phyloP scores from a whole-genome alignment of 23 tunicate species.

The Styela plicata region DNA sequence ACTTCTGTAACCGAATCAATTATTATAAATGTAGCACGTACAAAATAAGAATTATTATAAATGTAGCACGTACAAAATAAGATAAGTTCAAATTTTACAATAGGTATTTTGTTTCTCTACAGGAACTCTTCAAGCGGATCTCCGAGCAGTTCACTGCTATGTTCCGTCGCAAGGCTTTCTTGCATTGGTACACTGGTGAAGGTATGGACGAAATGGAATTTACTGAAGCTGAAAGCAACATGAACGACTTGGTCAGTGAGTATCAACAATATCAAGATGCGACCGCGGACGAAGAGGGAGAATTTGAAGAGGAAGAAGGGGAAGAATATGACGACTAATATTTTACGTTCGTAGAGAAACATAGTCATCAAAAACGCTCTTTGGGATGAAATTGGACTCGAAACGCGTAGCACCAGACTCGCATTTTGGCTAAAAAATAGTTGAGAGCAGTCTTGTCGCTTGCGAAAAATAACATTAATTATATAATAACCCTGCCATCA shows the following conservation, averaged over 20 bases:
- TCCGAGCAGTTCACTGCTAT: constrained; percentile 91
- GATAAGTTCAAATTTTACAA: background rate
- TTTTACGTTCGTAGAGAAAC: too few relatives aligned
- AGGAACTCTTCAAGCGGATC: constrained; percentile 88
- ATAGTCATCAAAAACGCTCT: too few relatives aligned
- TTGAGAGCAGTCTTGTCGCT: too few relatives aligned
- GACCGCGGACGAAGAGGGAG: constrained; percentile 83
- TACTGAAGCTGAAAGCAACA: constrained; percentile 94
- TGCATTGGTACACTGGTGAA: constrained; percentile 99
- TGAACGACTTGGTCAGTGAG: constrained; percentile 85
- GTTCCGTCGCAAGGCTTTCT: constrained; percentile 97
- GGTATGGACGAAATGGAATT: constrained; percentile 99
- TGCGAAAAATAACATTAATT: too few relatives aligned
- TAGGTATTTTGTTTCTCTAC: background rate
- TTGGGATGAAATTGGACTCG: too few relatives aligned
- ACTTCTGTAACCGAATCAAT: too few relatives aligned
- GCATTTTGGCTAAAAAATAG: too few relatives aligned
- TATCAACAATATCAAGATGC: constrained; percentile 91
- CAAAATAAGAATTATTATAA: too few relatives aligned
- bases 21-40: too few relatives aligned
- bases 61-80: too few relatives aligned
- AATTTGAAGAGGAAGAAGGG: constrained; percentile 74
- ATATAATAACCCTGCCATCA: too few relatives aligned
- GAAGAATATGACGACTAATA: constrained; percentile 56
- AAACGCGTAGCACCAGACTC: too few relatives aligned